Evolutionary conservation across 2,888 invertebrate species (phyloP).

Genomic region (Eilema griseolum): DNA sequence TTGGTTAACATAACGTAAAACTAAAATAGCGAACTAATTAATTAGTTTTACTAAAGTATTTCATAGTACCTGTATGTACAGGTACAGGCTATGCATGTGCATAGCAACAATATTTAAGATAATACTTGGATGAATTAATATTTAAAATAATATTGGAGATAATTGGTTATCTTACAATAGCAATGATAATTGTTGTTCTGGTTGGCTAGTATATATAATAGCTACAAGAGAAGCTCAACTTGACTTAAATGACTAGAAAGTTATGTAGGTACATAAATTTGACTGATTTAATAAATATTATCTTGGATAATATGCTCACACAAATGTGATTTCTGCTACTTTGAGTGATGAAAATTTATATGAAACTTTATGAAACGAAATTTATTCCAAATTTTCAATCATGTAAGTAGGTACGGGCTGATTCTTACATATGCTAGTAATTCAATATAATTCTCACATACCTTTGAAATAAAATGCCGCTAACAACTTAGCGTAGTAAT

Average conservation of each 20-base stretch:
- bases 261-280: not conserved
- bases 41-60: no score
- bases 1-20: not conserved
- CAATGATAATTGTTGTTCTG: not conserved
- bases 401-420: not conserved
- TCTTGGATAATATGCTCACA: not conserved
- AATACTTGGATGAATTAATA: not conserved
- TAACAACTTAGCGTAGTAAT: not conserved
- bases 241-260: not conserved
- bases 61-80: not conserved
- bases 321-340: not conserved
- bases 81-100: no score
- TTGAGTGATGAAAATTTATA: not conserved
- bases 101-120: not conserved
- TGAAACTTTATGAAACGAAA: not conserved
- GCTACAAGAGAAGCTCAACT: not conserved
- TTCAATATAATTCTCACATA: not conserved
- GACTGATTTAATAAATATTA: not conserved
- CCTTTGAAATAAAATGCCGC: not conserved
- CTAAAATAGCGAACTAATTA: no score
- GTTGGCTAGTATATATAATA: no score
- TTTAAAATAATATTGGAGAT: not conserved
- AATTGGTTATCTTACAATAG: not conserved
- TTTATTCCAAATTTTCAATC: not conserved
- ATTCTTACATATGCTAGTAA: not conserved